phyloP scores from a whole-genome alignment of 2,888 invertebrate species.

The Ophion ellenae region DNA sequence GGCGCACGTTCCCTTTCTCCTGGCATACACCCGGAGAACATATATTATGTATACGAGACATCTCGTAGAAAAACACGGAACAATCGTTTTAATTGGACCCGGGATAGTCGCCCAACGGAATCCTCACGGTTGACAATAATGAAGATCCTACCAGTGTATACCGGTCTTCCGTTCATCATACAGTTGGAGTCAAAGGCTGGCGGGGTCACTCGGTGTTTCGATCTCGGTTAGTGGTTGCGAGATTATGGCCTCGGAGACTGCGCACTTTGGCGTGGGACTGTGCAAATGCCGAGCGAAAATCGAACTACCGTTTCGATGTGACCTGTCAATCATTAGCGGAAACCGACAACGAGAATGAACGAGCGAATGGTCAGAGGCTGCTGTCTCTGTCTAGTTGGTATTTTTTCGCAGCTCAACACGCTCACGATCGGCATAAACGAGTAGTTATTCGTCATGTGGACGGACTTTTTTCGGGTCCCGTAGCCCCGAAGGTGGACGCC shows the following conservation, averaged over 20 bases:
- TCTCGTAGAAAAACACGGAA: neutral
- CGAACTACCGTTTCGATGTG: constrained; percentile 69
- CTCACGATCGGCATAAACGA: neutral
- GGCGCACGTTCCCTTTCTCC: constrained; percentile 24
- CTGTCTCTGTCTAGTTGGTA: constrained; percentile 18
- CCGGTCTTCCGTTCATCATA: neutral
- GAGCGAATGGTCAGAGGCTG: constrained; percentile 25
- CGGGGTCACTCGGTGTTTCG: constrained; percentile 31
- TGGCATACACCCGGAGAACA: constrained; percentile 11
- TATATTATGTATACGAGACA: neutral
- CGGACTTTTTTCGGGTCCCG: too few relatives aligned
- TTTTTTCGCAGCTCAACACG: constrained; percentile 37
- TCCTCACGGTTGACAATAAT: constrained; percentile 20
- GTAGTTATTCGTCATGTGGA: too few relatives aligned
- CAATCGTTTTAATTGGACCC: constrained; percentile 13
- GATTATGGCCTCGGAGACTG: constrained; percentile 37
- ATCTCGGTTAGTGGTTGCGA: constrained; percentile 28
- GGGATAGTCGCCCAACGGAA: neutral
- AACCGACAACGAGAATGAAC: constrained; percentile 49
- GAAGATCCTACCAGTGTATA: constrained; percentile 2
- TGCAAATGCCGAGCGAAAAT: constrained; percentile 69
- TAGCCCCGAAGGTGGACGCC: too few relatives aligned
- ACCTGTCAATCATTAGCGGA: constrained; percentile 69
- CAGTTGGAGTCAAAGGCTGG: neutral
- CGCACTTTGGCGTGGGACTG: constrained; percentile 45